Percentiles rank a stretch among this genome's conserved stretches.
phyloP scores from a whole-genome alignment of 1,140 invertebrate genomes.

The Planococcus citri region DNA sequence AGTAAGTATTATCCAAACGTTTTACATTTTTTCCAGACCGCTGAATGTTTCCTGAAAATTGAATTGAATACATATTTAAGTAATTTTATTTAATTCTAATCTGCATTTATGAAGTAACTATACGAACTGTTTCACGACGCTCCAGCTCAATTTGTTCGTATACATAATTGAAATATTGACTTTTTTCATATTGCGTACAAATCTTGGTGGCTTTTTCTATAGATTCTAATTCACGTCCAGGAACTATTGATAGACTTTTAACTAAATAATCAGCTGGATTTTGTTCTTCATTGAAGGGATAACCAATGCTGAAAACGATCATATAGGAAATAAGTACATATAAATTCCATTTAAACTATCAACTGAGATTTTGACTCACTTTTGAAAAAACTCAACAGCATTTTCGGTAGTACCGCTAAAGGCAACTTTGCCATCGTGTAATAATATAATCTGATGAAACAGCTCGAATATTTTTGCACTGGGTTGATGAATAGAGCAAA shows the following conservation, averaged over 20 bases:
- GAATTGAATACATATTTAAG: no score
- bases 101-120: no score
- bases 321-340: background rate
- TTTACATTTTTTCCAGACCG: no score
- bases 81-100: no score
- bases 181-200: conserved; percentile 64
- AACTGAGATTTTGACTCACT: no score
- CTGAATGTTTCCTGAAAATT: no score
- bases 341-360: no score
- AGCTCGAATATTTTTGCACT: conserved; percentile 81
- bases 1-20: no score
- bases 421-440: conserved; percentile 80
- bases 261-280: conserved; percentile 92
- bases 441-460: conserved; percentile 73
- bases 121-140: background rate
- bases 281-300: conserved; percentile 64
- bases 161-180: conserved; percentile 57
- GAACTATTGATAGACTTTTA: conserved; percentile 51
- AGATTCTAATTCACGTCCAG: conserved; percentile 32
- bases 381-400: conserved; percentile 67
- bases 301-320: conserved; percentile 53
- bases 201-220: conserved; percentile 58
- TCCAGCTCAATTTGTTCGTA: conserved; percentile 33
- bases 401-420: conserved; percentile 63
- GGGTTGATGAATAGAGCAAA: conserved; percentile 95